Evolutionary conservation across 2,797 vertebrate genomes (phyloP), one percentile per base, ranked within the genome.

Genomic region (Halcyon chelicuti): DNA sequence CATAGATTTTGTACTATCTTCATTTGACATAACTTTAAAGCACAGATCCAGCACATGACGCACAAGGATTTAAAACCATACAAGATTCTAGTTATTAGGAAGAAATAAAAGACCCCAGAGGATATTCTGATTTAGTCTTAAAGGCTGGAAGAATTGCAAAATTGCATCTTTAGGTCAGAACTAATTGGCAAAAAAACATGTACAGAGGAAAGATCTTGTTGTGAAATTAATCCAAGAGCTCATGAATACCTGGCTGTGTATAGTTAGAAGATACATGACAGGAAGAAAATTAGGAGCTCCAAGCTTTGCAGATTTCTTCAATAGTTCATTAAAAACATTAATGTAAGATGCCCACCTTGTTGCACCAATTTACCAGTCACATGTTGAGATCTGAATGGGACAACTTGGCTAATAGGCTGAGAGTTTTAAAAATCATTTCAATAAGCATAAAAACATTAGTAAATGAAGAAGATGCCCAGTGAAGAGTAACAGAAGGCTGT

Each of bases 221-320:
- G 49, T 85, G 81, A 52, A 89, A 29, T 79, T 81, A 92, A 95
- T 57, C 49, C 55, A 96, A 84, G 76, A 93, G 25, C 15, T 67
- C 54, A 58, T 21, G 49, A 83, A 95, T 76, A 49, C 6, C 14
- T 13, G 5, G 1, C 12, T 70, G 8, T 81, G 49, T 47, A 44
- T 47, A 87, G n/a, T 65, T 72, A 81, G 88, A 39, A 57, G 28
- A 33, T 40, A 78, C 1, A 13, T 23, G 18, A 10, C 33, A 86
- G 55, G 22, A 75, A 84, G 39, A 65, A 95, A 92, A 74, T 89
- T 51, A 35, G 51, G 57, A 84, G 15, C 37, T 14, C 57, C 63
- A 62, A 54, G 29, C 17, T 84, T 93, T 58, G 66, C 11, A 66
- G 90, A 51, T 83, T 96, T 85, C 62, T 91, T 68, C 33, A 58